Evolutionary conservation across 2,888 invertebrate genomes (phyloP), one percentile per base, ranked within the genome.

Genomic region (Agrypnus murinus): DNA sequence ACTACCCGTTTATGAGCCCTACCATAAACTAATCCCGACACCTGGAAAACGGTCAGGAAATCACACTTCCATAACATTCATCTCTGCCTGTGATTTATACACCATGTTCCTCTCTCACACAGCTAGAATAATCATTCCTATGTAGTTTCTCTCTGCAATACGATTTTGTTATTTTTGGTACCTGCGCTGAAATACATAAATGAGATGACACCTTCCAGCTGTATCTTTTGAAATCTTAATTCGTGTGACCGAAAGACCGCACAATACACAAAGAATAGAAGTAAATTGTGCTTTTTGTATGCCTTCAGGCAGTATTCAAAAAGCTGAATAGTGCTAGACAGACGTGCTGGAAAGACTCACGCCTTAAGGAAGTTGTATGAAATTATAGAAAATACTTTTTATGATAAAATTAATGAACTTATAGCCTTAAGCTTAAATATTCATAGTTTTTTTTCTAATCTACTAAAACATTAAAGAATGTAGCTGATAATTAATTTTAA

Each of bases 171-270:
- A 25, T 25, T 25, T 25, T 34, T 12, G 67, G 15, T 72, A 74
- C 73, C 75, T 75, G 68, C 69, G 46, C 40, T 38, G 2, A 70
- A 63, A 55, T 14, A 71, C 72, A 71, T 76, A 77, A 77, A 76
- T 69, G 75, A 76, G 75, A 76, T 78, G 78, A 79, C 79, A 79
- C 77, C 25, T 76, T 74, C 79, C 81, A 81, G 82, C 79, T 81
- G 81, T 74, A 74, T 74, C 78, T 70, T 81, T 81, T 81, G 77
- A 81, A 80, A 80, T 79, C 82, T 81, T 79, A 81, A 81, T 81
- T 81, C 75, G 75, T 79, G 79, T 79, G 79, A 80, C 80, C 76
- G 25, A 38, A 19, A 57, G 19, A 4, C 57, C 43, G 66, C 34
- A 17, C 53, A 43, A 38, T 48, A 65, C 67, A 62, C 70, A 57